Evolutionary conservation across 2,797 vertebrate genomes (phyloP).

Genomic region (Gymnocypris eckloni): DNA sequence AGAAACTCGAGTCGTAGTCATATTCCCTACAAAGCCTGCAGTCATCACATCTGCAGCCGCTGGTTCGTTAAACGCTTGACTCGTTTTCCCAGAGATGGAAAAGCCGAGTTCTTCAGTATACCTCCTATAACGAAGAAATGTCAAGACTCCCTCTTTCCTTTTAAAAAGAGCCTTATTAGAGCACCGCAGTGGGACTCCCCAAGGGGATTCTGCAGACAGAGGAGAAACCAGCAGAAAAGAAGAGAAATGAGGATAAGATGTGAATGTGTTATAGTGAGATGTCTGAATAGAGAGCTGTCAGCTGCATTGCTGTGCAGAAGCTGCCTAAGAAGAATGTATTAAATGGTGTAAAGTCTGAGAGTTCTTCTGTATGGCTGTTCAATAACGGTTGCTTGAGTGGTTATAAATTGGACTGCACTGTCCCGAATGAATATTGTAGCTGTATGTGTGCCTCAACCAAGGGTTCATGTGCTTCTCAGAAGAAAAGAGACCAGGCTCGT

Average conservation of each 20-base stretch:
- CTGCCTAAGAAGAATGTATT: neutral
- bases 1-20: slow-evolving; percentile 30
- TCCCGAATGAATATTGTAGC: neutral
- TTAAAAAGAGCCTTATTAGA: slow-evolving; percentile 35
- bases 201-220: neutral
- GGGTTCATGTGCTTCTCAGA: neutral
- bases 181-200: neutral
- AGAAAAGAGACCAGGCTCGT: neutral
- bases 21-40: slow-evolving; percentile 30
- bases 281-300: slow-evolving; percentile 10
- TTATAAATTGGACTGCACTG: neutral
- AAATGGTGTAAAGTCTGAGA: neutral
- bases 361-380: slow-evolving; percentile 2
- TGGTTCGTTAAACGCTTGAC: slow-evolving; percentile 16
- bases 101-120: neutral
- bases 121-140: slow-evolving; percentile 30
- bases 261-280: slow-evolving; percentile 13
- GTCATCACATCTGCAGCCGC: slow-evolving; percentile 41
- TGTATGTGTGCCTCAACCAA: neutral
- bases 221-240: neutral
- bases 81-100: slow-evolving; percentile 16
- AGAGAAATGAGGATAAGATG: slow-evolving; percentile 4
- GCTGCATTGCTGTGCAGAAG: neutral
- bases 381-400: neutral
- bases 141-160: slow-evolving; percentile 24